Evolutionary conservation across 2,113 vertebrate genomes (phyloP).

Genomic region (Furnarius figulus): DNA sequence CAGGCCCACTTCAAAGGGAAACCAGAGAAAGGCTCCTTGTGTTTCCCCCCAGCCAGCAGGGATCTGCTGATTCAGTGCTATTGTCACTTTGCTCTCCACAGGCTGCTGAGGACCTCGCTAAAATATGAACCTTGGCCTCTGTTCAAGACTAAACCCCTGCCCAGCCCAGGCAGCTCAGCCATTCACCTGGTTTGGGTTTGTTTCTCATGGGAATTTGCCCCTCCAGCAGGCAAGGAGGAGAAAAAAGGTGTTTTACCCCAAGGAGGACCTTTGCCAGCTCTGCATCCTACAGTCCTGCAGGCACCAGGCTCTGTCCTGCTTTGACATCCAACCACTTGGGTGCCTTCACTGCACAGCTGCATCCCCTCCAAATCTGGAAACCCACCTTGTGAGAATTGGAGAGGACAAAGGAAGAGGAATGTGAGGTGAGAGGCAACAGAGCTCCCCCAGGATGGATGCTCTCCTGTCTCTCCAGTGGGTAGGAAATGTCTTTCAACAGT

Average conservation of each 20-base stretch:
- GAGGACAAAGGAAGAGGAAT: neutral
- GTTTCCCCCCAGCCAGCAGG: neutral
- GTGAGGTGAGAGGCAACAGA: neutral
- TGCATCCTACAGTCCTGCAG: neutral
- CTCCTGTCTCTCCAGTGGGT: neutral
- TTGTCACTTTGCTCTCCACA: neutral
- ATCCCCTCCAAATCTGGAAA: neutral
- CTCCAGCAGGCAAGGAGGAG: neutral
- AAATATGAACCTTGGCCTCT: slow-evolving; percentile 43
- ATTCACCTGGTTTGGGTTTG: neutral
- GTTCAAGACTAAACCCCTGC: neutral
- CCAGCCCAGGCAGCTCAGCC: neutral
- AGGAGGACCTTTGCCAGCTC: neutral
- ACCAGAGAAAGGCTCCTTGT: neutral
- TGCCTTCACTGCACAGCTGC: neutral
- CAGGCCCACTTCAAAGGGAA: neutral
- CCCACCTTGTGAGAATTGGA: neutral
- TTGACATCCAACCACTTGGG: neutral
- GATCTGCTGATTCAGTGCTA: neutral
- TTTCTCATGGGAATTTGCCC: neutral
- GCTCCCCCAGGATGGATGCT: neutral
- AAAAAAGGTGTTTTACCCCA: neutral
- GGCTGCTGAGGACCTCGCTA: neutral
- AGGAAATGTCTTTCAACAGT: neutral
- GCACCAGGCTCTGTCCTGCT: neutral